These are phyloP conservation scores for Drosophila willistoni DNA, from an alignment of 1,140 invertebrate species.

Conservation along the genomic window DNA sequence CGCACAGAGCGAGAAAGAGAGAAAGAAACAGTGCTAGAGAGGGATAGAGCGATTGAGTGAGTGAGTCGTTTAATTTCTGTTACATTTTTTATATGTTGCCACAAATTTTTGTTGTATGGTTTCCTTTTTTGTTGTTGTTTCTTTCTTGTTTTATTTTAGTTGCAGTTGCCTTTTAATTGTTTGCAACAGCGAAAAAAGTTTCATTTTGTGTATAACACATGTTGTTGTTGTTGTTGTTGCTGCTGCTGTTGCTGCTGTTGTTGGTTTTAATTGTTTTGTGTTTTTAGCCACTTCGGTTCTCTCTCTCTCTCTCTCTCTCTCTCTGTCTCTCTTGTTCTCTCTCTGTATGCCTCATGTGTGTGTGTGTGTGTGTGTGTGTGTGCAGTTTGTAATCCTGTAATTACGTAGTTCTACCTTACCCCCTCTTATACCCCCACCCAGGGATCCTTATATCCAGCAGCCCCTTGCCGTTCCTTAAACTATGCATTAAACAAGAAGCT, in stretches of 20 bases:
- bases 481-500: constrained; percentile 63
- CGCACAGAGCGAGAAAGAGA: neutral
- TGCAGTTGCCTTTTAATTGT: constrained; percentile 73
- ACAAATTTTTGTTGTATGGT: constrained; percentile 41
- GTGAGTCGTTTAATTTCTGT: constrained; percentile 61
- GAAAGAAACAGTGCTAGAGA: neutral
- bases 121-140: constrained; percentile 72
- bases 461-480: constrained; percentile 1
- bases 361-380: constrained; percentile 51
- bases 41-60: constrained; percentile 15
- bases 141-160: constrained; percentile 50
- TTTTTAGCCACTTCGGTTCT: constrained; percentile 80
- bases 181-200: constrained; percentile 68
- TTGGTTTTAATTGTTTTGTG: constrained; percentile 80
- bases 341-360: constrained; percentile 34
- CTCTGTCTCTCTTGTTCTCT: constrained; percentile 15
- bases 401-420: constrained; percentile 63
- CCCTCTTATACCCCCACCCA: neutral
- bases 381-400: constrained; percentile 80
- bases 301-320: constrained; percentile 35
- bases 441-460: neutral
- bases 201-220: constrained; percentile 69
- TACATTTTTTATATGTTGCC: constrained; percentile 43
- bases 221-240: constrained; percentile 38
- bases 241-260: constrained; percentile 58